phyloP scores from a whole-genome alignment of 1,140 invertebrate genomes.

The Araneus ventricosus region DNA sequence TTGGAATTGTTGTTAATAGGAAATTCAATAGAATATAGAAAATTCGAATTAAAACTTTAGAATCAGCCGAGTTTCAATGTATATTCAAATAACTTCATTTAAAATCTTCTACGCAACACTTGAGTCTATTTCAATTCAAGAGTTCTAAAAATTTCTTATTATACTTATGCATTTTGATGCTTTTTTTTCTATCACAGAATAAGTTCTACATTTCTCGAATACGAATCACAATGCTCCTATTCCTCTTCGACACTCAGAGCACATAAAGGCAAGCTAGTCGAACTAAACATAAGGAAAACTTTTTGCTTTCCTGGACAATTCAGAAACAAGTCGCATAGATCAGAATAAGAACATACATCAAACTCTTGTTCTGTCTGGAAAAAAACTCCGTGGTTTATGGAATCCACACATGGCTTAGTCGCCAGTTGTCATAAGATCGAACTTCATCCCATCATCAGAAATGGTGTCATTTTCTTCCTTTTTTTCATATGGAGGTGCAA shows the following conservation, averaged over 20 bases:
- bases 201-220: no score
- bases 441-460: conserved; percentile 7
- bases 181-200: no score
- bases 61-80: no score
- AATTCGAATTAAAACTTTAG: no score
- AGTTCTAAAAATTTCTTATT: no score
- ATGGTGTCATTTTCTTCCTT: not conserved
- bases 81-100: no score
- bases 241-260: not conserved
- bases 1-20: no score
- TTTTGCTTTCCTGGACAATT: not conserved
- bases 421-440: conserved; percentile 15
- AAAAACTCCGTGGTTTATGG: not conserved
- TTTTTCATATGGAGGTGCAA: not conserved
- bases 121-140: no score
- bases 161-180: no score
- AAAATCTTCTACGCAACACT: no score
- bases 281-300: not conserved
- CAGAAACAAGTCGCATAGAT: not conserved
- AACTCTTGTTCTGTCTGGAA: not conserved
- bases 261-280: not conserved
- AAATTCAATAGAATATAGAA: no score
- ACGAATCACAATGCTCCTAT: not conserved
- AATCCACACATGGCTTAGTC: not conserved
- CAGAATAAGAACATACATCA: not conserved